Percentiles rank a stretch among this genome's conserved stretches.
Evolutionary conservation across 2,113 vertebrate species (phyloP).

Genomic region (Lynx canadensis): DNA sequence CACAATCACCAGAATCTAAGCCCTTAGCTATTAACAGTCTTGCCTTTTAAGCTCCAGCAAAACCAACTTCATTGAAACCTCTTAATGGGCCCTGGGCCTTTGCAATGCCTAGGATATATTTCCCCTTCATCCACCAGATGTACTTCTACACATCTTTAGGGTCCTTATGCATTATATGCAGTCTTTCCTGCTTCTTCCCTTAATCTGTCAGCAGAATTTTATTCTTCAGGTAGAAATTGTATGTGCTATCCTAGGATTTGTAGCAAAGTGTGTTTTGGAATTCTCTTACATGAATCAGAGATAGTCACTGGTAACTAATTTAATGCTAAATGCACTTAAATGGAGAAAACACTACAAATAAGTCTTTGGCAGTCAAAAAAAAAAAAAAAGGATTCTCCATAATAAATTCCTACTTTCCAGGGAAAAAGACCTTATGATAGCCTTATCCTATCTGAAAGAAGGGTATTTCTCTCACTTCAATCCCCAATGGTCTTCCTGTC

Average conservation of each 20-base stretch:
- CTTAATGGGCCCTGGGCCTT: neutral
- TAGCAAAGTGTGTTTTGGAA: neutral
- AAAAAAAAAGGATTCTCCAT: neutral
- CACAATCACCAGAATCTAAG: neutral
- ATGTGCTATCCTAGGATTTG: neutral
- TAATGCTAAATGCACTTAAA: neutral
- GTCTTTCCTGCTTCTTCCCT: neutral
- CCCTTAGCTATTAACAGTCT: neutral
- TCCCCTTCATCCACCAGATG: neutral
- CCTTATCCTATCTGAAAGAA: neutral
- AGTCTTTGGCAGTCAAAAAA: neutral
- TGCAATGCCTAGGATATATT: neutral
- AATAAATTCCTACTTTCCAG: neutral
- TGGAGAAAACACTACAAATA: neutral
- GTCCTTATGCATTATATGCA: neutral
- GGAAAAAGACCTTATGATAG: neutral
- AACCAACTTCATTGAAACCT: conserved; percentile 21
- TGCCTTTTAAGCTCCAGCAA: neutral
- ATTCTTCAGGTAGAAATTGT: neutral
- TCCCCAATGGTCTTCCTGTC: neutral
- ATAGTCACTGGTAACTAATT: neutral
- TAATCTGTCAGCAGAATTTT: neutral
- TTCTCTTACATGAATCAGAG: neutral
- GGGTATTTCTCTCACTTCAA: neutral
- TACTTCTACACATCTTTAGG: neutral